Evolutionary conservation across 2,113 vertebrate species (phyloP).

Genomic region (Abramis brama): DNA sequence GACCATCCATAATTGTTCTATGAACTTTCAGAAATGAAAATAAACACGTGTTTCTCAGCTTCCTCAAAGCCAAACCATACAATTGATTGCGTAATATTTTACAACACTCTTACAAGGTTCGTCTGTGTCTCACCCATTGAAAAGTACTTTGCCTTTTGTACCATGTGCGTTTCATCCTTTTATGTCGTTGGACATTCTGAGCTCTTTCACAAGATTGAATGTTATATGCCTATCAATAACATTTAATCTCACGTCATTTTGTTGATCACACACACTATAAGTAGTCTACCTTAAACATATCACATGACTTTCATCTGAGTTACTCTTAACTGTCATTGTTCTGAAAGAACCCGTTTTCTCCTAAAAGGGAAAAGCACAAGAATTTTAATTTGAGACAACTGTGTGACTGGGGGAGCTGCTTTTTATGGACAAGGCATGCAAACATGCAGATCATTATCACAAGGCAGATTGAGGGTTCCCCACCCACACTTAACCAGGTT

Average conservation of each 20-base stretch:
- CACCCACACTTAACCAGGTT: constrained; percentile 45
- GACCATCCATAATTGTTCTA: neutral
- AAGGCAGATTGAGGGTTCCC: constrained; percentile 45
- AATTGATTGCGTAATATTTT: constrained; percentile 44
- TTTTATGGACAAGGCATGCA: constrained; percentile 37
- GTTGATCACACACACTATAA: constrained; percentile 5
- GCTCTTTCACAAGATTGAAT: neutral
- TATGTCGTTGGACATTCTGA: too few species aligned
- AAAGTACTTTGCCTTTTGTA: constrained; percentile 31
- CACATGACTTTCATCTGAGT: constrained; percentile 10
- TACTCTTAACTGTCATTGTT: neutral
- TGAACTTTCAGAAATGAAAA: constrained; percentile 10
- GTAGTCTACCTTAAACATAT: neutral
- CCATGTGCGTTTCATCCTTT: neutral
- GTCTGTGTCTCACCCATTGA: constrained; percentile 16
- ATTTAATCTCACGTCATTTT: neutral
- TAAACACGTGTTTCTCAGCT: neutral
- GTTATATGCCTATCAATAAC: neutral
- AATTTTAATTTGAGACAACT: constrained; percentile 34
- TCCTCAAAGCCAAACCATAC: neutral
- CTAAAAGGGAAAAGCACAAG: constrained; percentile 2
- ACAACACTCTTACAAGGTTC: constrained; percentile 14
- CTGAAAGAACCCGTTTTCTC: neutral
- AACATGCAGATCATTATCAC: constrained; percentile 45
- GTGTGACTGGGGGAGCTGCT: constrained; percentile 14